These are phyloP conservation scores for Melospiza melodia DNA, from an alignment of 2,113 vertebrate species.

Conservation along the genomic window DNA sequence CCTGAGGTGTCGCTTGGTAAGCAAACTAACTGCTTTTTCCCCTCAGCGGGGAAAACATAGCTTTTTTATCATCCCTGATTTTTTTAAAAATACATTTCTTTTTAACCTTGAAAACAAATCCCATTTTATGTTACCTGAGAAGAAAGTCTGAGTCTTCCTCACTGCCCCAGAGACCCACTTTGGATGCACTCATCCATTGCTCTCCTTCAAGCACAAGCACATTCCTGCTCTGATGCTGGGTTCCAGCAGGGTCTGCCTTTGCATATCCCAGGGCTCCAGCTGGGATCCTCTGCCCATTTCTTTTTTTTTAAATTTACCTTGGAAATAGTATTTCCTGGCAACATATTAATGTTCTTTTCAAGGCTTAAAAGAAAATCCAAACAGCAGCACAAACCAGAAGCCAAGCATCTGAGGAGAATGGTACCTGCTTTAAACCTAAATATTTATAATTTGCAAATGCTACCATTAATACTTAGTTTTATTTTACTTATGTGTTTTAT, in stretches of 20 bases:
- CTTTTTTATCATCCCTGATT: not conserved
- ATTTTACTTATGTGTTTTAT: not conserved
- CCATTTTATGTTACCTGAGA: not conserved
- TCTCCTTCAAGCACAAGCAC: not conserved
- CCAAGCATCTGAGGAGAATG: not conserved
- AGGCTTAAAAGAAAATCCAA: constrained; percentile 15
- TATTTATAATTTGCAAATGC: constrained; percentile 1
- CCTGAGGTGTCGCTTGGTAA: not conserved
- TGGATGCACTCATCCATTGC: not conserved
- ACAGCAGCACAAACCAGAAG: not conserved
- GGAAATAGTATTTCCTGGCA: constrained; percentile 63
- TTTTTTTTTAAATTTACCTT: constrained; percentile 14
- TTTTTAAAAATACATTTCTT: not conserved
- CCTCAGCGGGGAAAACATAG: not conserved
- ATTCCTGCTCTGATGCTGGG: fast-evolving
- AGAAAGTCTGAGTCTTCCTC: not conserved
- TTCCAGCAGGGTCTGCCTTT: not conserved
- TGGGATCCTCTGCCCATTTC: not conserved
- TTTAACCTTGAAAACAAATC: not conserved
- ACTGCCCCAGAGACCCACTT: not conserved
- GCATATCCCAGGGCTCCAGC: not conserved
- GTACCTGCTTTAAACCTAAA: constrained; percentile 26
- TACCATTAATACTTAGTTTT: not conserved
- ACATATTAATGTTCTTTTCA: constrained; percentile 57
- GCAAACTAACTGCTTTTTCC: not conserved